Evolutionary conservation across 2,888 invertebrate genomes (phyloP).

Genomic region (Heliconius aoede): DNA sequence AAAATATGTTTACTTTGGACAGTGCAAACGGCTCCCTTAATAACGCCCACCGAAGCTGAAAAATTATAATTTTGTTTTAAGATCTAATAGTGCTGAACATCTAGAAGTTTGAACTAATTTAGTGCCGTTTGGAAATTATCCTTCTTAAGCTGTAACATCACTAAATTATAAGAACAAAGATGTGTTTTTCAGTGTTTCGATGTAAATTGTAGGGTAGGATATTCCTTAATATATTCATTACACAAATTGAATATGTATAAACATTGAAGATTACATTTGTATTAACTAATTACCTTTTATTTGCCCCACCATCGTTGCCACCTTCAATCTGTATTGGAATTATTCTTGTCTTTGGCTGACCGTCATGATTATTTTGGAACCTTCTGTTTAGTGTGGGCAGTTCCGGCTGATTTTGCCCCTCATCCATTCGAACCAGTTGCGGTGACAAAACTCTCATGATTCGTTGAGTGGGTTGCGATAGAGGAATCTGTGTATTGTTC

Average conservation of each 20-base stretch:
- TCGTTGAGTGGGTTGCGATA: slow-evolving; percentile 80
- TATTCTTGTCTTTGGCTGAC: slow-evolving; percentile 81
- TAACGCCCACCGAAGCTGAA: slow-evolving; percentile 83
- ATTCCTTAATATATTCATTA: neutral
- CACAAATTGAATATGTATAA: neutral
- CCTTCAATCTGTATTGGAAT: slow-evolving; percentile 86
- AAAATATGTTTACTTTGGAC: slow-evolving; percentile 78
- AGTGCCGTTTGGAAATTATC: neutral
- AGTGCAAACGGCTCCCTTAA: slow-evolving; percentile 74
- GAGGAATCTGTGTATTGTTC: slow-evolving; percentile 58
- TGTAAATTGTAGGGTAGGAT: neutral
- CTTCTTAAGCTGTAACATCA: neutral
- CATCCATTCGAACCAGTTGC: slow-evolving; percentile 79
- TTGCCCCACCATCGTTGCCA: slow-evolving; percentile 66
- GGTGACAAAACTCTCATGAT: slow-evolving; percentile 81
- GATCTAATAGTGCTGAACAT: neutral
- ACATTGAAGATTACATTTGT: neutral
- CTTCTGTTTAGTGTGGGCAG: slow-evolving; percentile 70
- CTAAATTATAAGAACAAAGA: neutral
- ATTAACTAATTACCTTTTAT: slow-evolving; percentile 65
- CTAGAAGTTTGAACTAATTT: slow-evolving; percentile 7
- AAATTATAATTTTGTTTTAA: slow-evolving; percentile 49
- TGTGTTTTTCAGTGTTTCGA: neutral
- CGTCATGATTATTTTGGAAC: slow-evolving; percentile 65
- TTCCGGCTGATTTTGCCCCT: slow-evolving; percentile 66